Conservation (phyloP, 2,888 invertebrate species). For the Heliconius ethilla region DNA sequence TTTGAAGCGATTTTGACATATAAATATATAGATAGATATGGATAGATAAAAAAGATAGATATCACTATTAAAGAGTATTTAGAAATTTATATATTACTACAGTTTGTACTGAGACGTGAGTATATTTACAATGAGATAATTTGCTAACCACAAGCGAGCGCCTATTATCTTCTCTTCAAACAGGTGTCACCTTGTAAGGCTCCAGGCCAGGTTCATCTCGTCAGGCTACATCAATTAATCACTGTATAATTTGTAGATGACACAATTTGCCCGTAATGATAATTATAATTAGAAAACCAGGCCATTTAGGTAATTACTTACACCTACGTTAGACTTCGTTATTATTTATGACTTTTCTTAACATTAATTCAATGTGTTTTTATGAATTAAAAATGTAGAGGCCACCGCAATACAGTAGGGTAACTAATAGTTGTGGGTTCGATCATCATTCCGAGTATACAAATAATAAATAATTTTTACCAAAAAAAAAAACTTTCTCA, state of each 20-base stretch:
- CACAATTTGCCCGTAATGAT: conserved; percentile 2
- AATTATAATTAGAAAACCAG: neutral
- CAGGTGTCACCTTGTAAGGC: conserved; percentile 14
- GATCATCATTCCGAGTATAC: neutral
- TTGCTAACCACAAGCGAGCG: neutral
- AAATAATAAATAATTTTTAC: too few relatives aligned
- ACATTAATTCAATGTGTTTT: too few relatives aligned
- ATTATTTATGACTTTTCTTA: too few relatives aligned
- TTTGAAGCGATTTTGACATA: too few relatives aligned
- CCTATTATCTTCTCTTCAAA: conserved; percentile 23
- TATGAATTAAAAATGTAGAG: too few relatives aligned
- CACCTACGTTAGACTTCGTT: neutral
- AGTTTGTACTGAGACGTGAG: neutral
- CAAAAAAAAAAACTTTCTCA: too few relatives aligned
- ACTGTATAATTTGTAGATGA: conserved; percentile 8
- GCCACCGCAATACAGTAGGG: too few relatives aligned
- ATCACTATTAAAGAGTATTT: neutral
- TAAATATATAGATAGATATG: too few relatives aligned
- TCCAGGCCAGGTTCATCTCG: neutral
- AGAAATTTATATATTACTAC: neutral
- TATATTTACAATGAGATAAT: neutral
- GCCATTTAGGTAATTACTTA: conserved; percentile 1
- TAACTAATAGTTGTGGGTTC: neutral
- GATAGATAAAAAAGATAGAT: neutral
- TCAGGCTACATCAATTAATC: conserved; percentile 19